A percentile compares a stretch with the other conserved stretches of the same genome.
Conservation (phyloP, 2,888 invertebrate species). For the Nebria salina region DNA sequence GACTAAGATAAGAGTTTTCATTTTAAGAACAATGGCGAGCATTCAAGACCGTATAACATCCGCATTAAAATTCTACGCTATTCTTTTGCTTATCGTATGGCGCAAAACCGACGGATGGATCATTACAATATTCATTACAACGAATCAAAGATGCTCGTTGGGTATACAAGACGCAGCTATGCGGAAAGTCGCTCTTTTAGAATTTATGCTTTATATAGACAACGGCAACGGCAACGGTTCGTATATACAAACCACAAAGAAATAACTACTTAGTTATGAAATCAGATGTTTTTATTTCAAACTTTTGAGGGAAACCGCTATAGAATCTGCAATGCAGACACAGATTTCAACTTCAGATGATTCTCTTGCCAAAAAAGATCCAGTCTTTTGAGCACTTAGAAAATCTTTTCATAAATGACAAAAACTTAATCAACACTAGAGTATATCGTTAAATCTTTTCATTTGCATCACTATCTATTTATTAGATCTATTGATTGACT, state of each 20-base stretch:
- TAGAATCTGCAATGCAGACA: neutral
- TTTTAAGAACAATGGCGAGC: slow-evolving; percentile 41
- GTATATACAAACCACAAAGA: slow-evolving; percentile 1
- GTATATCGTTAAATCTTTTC: neutral
- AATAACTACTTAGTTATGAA: slow-evolving; percentile 1
- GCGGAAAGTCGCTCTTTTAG: neutral
- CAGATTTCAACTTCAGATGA: neutral
- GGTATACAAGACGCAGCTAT: neutral
- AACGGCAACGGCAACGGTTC: neutral
- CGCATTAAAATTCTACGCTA: slow-evolving; percentile 39
- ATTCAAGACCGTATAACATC: slow-evolving; percentile 29
- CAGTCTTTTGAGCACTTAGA: neutral
- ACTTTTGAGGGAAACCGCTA: neutral
- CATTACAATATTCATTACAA: slow-evolving; percentile 37
- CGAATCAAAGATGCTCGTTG: slow-evolving; percentile 29
- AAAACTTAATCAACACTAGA: neutral
- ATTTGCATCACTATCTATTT: too few relatives aligned
- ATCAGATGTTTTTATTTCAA: neutral
- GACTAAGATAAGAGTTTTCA: slow-evolving; percentile 37
- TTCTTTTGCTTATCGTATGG: slow-evolving; percentile 34
- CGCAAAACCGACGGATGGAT: slow-evolving; percentile 21
- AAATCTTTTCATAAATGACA: neutral
- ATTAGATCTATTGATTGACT: neutral
- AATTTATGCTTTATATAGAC: neutral
- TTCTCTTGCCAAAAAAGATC: slow-evolving; percentile 1